These are phyloP conservation scores for Pholis gunnellus DNA, from an alignment of 2,113 vertebrate species.

Conservation along the genomic window DNA sequence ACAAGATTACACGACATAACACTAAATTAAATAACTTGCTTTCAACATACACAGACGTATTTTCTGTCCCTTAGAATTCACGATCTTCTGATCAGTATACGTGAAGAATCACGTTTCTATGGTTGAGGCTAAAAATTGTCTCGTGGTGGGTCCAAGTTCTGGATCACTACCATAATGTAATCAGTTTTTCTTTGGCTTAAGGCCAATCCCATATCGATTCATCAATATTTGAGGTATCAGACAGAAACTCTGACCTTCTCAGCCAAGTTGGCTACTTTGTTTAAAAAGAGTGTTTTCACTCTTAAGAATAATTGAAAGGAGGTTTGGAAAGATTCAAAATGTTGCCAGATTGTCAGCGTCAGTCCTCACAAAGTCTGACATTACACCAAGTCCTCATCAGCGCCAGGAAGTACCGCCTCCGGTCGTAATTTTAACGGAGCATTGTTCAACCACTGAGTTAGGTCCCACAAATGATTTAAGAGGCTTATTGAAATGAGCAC, in stretches of 20 bases:
- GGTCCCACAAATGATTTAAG: conserved; percentile 21
- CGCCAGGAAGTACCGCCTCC: conserved; percentile 39
- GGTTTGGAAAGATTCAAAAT: not conserved
- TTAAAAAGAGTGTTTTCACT: not conserved
- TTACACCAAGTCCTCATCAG: conserved; percentile 27
- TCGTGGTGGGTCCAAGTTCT: conserved; percentile 14
- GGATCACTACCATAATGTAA: conserved; percentile 51
- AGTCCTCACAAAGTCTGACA: conserved; percentile 20
- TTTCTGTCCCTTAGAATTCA: not conserved
- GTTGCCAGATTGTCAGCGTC: not conserved
- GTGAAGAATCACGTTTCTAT: not conserved
- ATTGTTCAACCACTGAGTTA: conserved; percentile 46
- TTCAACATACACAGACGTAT: not conserved
- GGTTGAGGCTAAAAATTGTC: conserved; percentile 31
- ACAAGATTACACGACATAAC: not conserved
- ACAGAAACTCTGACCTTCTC: conserved; percentile 15
- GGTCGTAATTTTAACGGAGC: conserved; percentile 46
- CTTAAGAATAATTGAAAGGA: not conserved
- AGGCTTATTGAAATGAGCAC: conserved; percentile 8
- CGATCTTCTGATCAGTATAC: conserved; percentile 3
- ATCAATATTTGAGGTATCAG: conserved; percentile 35
- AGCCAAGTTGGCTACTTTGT: conserved; percentile 22
- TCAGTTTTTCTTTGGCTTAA: conserved; percentile 46
- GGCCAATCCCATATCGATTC: conserved; percentile 40
- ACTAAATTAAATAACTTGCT: not conserved